These are phyloP conservation scores for Lumbricus terrestris DNA, from an alignment of 2,888 invertebrate species.

Conservation along the genomic window DNA sequence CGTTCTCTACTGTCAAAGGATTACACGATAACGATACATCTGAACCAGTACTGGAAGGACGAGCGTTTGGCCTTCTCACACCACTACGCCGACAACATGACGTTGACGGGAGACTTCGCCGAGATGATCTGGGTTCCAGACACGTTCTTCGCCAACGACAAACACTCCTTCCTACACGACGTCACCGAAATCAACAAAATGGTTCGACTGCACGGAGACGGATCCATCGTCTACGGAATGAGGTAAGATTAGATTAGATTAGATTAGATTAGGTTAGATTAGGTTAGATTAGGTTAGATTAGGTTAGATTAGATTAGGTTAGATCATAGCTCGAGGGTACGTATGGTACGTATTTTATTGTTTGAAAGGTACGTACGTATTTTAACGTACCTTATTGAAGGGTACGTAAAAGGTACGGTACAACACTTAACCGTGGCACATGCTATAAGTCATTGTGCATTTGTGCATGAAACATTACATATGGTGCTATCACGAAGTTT, in stretches of 20 bases:
- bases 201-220: constrained; percentile 88
- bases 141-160: constrained; percentile 98
- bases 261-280: neutral
- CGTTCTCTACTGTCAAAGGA: too few species aligned
- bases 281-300: too few species aligned
- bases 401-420: too few species aligned
- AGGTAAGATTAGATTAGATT: constrained; percentile 60
- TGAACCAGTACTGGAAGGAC: constrained; percentile 99
- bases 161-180: constrained; percentile 94
- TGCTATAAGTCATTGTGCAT: too few species aligned
- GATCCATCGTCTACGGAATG: constrained; percentile 96
- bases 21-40: constrained; percentile 96
- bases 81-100: constrained; percentile 79
- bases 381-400: too few species aligned
- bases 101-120: constrained; percentile 93
- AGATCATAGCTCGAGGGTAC: too few species aligned
- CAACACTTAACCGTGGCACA: too few species aligned
- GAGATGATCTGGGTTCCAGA: constrained; percentile 99
- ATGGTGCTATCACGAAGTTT: too few species aligned
- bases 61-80: constrained; percentile 79
- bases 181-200: constrained; percentile 97
- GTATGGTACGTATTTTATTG: too few species aligned
- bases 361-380: too few species aligned
- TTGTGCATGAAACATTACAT: too few species aligned
- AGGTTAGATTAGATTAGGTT: too few species aligned